Conservation (phyloP, 1,140 invertebrate species). For the Aphis gossypii region DNA sequence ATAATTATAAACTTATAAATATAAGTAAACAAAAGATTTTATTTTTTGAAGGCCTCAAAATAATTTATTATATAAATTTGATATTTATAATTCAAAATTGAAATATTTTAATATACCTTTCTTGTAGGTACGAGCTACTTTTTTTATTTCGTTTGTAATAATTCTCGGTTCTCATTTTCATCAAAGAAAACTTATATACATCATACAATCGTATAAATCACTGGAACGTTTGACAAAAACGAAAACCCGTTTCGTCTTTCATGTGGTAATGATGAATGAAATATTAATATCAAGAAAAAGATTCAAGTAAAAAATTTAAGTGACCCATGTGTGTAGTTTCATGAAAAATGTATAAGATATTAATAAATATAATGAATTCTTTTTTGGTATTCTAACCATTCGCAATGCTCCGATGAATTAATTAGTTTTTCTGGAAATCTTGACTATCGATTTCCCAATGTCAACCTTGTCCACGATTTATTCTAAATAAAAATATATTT, state of each 20-base stretch:
- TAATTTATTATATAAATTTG: not conserved
- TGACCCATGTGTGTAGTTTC: slow-evolving; percentile 2
- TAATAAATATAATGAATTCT: slow-evolving; percentile 32
- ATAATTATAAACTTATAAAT: not conserved
- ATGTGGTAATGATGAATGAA: slow-evolving; percentile 49
- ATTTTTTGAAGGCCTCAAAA: not conserved
- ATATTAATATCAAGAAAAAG: slow-evolving; percentile 36
- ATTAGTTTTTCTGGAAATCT: slow-evolving; percentile 45
- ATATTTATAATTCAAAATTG: not conserved
- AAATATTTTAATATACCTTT: not conserved
- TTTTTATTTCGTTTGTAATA: not conserved
- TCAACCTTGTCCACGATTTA: slow-evolving; percentile 26
- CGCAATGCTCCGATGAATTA: not conserved
- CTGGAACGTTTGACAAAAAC: not conserved
- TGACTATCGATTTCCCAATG: not conserved
- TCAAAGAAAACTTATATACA: slow-evolving; percentile 20
- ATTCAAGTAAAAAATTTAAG: not conserved
- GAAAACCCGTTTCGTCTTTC: slow-evolving; percentile 53
- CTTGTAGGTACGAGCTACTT: not conserved
- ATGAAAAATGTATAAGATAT: slow-evolving; percentile 48
- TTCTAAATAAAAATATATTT: slow-evolving; percentile 29
- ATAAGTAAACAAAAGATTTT: not conserved
- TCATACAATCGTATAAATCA: slow-evolving; percentile 32
- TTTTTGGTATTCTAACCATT: not conserved
- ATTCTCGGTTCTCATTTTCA: not conserved